Conservation (phyloP, 1,140 invertebrate genomes). For the Drosophila aff. region DNA sequence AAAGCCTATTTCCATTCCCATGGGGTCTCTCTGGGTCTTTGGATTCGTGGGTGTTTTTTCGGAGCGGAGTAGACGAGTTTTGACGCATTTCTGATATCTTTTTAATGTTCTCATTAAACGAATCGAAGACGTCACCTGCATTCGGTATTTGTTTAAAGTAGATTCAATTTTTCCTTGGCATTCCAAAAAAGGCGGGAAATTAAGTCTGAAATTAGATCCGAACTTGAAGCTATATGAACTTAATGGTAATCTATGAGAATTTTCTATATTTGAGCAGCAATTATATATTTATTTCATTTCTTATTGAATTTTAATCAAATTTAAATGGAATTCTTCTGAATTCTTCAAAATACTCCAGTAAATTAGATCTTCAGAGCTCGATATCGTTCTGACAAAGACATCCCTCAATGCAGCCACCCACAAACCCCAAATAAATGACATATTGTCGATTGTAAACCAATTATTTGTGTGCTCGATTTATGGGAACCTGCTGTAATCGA, state of each 20-base stretch:
- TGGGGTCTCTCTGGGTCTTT: neutral
- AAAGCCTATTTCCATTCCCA: slow-evolving; percentile 44
- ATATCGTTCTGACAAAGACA: neutral
- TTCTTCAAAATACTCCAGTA: neutral
- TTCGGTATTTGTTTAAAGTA: slow-evolving; percentile 31
- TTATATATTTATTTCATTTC: too few species aligned
- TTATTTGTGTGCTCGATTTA: slow-evolving; percentile 36
- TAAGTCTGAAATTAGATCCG: neutral
- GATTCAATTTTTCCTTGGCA: neutral
- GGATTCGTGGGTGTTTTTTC: slow-evolving; percentile 35
- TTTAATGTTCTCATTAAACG: slow-evolving; percentile 75
- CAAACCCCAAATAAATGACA: slow-evolving; percentile 29
- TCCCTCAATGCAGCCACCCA: slow-evolving; percentile 13
- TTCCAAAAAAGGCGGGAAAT: slow-evolving; percentile 1
- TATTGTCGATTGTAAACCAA: slow-evolving; percentile 42
- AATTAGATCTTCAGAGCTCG: neutral
- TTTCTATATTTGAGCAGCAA: neutral
- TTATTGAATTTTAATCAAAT: neutral
- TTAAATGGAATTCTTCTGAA: neutral
- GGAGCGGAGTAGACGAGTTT: slow-evolving; percentile 38
- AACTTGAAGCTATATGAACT: neutral
- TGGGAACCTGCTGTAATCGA: slow-evolving; percentile 50
- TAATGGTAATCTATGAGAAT: neutral
- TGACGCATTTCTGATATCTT: slow-evolving; percentile 71
- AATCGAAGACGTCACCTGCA: slow-evolving; percentile 44